Percentiles rank a stretch among this genome's conserved stretches.
These are phyloP conservation scores for Heteropelma amictum DNA, from an alignment of 2,888 invertebrate species.

Conservation along the genomic window DNA sequence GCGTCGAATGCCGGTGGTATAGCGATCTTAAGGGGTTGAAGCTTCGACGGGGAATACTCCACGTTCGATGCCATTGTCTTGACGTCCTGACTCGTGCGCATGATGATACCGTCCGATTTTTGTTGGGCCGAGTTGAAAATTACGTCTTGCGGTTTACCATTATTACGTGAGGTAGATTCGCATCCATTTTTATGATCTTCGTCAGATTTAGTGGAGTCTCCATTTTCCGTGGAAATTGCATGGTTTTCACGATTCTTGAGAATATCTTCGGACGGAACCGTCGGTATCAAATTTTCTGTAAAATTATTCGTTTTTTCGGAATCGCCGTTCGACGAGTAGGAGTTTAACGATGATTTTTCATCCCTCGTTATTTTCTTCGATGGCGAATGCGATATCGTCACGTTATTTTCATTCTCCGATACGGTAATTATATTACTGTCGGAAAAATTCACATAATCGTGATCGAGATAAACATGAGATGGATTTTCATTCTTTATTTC, in stretches of 20 bases:
- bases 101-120: constrained; percentile 2
- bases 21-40: constrained; percentile 67
- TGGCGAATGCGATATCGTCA: constrained; percentile 51
- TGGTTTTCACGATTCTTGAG: too few species aligned
- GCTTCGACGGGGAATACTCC: constrained; percentile 52
- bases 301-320: background rate
- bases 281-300: background rate
- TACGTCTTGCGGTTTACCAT: background rate
- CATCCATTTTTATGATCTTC: too few species aligned
- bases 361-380: background rate
- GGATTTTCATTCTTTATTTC: background rate
- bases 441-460: constrained; percentile 54
- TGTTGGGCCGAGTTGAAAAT: background rate
- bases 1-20: constrained; percentile 67
- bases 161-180: background rate
- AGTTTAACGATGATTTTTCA: background rate
- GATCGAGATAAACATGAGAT: constrained; percentile 51
- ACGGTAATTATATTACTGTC: background rate
- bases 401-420: constrained; percentile 37
- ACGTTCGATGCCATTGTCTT: constrained; percentile 43
- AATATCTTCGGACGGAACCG: too few species aligned
- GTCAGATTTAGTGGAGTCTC: background rate
- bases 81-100: constrained; percentile 16
- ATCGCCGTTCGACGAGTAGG: background rate
- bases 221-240: constrained; percentile 27